Base-by-base conservation (phyloP, 2,113 vertebrate species). In the Hyaena hyaena region DNA sequence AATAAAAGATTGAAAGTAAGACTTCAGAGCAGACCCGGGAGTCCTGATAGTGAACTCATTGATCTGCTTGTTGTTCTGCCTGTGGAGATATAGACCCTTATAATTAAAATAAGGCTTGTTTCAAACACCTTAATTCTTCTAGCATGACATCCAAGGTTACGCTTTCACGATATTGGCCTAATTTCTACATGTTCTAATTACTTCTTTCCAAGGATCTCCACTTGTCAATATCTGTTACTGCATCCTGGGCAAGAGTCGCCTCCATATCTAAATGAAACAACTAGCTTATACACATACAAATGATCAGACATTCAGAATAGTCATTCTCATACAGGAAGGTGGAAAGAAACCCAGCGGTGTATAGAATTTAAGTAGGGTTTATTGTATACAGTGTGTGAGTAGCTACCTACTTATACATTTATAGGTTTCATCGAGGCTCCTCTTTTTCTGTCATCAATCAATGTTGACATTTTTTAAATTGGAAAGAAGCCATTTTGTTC, bases 121-220 rank as follows among this genome's bases (percentile, higher is more conserved):
- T 81, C 31, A 76, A 73, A 65, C 2, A 26, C 50, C 39, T 90
- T 84, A 43, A 85, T 95, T 79, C 43, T 71, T 50, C 43, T 11
- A 24, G 55, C 28, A 31, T 95, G 73, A 92, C 28, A 71, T 39
- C 21, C n/a, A 84, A 19, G 28, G 10, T 71, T 89, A 81, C 58
- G 71, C 33, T 79, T 95, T 90, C 79, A 61, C 35, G 87, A 83
- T 39, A 74, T 10, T 90, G 17, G 35, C 74, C 43, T 65, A 33
- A 71, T 61, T 80, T 92, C 65, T 55, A 82, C 35, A 24, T 73
- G 77, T 90, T 73, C 39, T 92, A 87, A 87, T 80, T 89, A 73
- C 48, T 68, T 96, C 65, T 79, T 96, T 83, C 39, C 21, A 93
- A 89, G n/a, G 21, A 92, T 90, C 80, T 83, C 68, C 33, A 35